These are phyloP conservation scores for Chrysolina americana DNA, from an alignment of 2,888 invertebrate species.

Conservation along the genomic window DNA sequence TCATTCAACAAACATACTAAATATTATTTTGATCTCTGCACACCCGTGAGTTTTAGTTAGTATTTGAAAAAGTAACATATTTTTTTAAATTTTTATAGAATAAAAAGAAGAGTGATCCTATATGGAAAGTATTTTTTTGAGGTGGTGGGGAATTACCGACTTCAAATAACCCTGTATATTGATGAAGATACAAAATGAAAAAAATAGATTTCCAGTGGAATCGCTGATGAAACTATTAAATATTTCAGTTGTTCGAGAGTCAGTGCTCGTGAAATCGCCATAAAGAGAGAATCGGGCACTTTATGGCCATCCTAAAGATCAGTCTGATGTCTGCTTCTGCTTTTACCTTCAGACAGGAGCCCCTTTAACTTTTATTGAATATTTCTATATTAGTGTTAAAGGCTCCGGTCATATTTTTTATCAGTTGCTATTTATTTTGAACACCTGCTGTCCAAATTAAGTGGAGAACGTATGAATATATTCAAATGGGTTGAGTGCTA, in stretches of 20 bases:
- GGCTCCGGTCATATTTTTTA: conserved; percentile 3
- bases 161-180: not conserved
- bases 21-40: no score
- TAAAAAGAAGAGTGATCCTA: no score
- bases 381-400: conserved; percentile 36
- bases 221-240: conserved; percentile 12
- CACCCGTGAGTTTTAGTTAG: no score
- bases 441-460: not conserved
- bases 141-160: no score
- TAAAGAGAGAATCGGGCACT: conserved; percentile 66
- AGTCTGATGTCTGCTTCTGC: conserved; percentile 67
- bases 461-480: not conserved
- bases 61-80: no score
- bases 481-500: not conserved
- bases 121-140: no score
- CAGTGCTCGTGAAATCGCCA: conserved; percentile 55
- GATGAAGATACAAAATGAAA: not conserved
- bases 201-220: not conserved
- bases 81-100: no score
- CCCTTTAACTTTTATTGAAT: conserved; percentile 66
- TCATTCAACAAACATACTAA: no score
- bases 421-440: not conserved
- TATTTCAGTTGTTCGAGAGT: conserved; percentile 25
- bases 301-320: conserved; percentile 66
- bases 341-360: conserved; percentile 66